Conservation (phyloP, 2,797 vertebrate species). For the Neopelma chrysocephalum region DNA sequence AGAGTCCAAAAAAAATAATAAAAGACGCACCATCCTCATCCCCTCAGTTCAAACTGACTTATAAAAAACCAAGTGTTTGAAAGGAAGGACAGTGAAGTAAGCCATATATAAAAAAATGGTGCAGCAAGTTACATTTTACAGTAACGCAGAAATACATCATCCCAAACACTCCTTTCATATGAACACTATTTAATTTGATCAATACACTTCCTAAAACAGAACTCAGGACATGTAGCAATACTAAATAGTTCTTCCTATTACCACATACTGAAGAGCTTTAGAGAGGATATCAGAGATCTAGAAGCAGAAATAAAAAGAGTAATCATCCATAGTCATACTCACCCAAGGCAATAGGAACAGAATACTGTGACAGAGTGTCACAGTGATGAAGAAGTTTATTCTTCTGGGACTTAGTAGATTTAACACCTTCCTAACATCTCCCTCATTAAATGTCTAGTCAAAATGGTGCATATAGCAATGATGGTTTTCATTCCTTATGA, state of each 20-base stretch:
- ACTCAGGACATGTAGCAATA: not conserved
- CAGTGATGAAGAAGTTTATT: not conserved
- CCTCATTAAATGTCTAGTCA: not conserved
- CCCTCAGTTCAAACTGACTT: not conserved
- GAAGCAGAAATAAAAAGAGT: not conserved
- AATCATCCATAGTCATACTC: not conserved
- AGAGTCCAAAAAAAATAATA: not conserved
- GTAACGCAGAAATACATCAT: not conserved
- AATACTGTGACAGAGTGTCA: not conserved
- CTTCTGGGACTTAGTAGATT: not conserved
- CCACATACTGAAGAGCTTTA: not conserved
- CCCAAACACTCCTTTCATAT: not conserved
- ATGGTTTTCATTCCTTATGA: not conserved
- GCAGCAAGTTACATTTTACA: not conserved
- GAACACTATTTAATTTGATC: not conserved
- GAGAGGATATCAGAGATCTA: not conserved
- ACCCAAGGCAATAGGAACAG: not conserved
- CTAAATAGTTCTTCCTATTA: not conserved
- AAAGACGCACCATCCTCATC: fast-evolving
- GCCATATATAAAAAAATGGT: not conserved
- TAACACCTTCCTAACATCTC: not conserved
- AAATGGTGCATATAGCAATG: not conserved
- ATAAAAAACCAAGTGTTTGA: not conserved
- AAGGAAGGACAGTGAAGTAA: not conserved
- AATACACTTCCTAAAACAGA: not conserved